phyloP scores from a whole-genome alignment of 2,797 vertebrate species.

The Florisuga fusca region DNA sequence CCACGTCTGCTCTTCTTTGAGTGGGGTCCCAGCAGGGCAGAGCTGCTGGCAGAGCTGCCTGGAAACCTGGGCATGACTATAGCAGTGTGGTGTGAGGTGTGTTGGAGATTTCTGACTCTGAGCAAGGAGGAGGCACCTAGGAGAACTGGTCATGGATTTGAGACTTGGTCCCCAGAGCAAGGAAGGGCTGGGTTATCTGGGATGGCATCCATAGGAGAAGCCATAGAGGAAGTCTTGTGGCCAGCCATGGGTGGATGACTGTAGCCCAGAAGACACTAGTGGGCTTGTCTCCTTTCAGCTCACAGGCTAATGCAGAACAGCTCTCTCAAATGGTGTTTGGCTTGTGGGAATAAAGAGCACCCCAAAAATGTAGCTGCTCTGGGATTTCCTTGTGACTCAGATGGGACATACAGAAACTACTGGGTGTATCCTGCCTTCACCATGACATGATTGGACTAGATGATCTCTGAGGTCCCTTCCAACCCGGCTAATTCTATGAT shows the following conservation, averaged over 20 bases:
- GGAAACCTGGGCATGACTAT: neutral
- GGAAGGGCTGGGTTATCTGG: neutral
- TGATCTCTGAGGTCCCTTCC: too few species aligned
- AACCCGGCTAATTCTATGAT: too few species aligned
- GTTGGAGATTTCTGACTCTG: neutral
- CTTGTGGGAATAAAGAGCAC: neutral
- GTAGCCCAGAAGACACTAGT: neutral
- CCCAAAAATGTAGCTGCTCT: neutral
- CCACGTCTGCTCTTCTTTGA: neutral
- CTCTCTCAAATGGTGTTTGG: neutral
- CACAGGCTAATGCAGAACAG: neutral
- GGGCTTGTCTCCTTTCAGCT: neutral
- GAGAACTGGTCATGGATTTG: neutral
- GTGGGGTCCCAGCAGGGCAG: neutral
- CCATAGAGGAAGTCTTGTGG: neutral
- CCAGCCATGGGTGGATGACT: neutral
- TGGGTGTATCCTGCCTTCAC: neutral
- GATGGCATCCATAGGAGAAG: neutral
- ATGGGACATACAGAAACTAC: neutral
- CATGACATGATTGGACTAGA: neutral
- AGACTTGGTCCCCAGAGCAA: neutral
- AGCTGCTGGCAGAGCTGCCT: neutral
- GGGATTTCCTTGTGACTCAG: neutral
- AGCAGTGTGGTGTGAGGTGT: neutral
- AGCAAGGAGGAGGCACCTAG: neutral